These are phyloP conservation scores for Caenorhabditis imperialis DNA, from an alignment of 2,888 invertebrate species.

Conservation along the genomic window DNA sequence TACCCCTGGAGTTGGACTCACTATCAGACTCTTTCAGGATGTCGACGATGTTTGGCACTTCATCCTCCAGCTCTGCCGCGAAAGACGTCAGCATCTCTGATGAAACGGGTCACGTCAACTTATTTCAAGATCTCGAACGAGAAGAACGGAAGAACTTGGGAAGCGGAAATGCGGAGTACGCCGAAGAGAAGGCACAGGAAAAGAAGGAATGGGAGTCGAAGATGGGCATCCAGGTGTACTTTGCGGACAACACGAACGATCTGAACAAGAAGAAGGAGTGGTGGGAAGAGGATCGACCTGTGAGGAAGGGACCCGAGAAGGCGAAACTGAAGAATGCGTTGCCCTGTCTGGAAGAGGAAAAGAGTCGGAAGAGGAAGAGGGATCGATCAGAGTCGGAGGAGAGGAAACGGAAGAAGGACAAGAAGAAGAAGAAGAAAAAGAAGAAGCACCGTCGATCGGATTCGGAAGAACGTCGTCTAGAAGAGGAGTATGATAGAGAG, in stretches of 20 bases:
- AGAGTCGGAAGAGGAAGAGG: constrained; percentile 38
- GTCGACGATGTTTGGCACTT: constrained; percentile 55
- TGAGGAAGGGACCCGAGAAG: constrained; percentile 79
- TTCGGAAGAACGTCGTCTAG: constrained; percentile 47
- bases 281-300: constrained; percentile 85
- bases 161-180: constrained; percentile 86
- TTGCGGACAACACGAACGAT: constrained; percentile 84
- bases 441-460: constrained; percentile 55
- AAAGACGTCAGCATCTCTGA: constrained; percentile 53
- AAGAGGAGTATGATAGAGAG: constrained; percentile 60
- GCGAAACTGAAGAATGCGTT: constrained; percentile 6
- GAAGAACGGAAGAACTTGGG: constrained; percentile 72
- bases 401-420: constrained; percentile 43
- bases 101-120: constrained; percentile 84
- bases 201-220: constrained; percentile 95
- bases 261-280: constrained; percentile 84
- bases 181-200: constrained; percentile 90
- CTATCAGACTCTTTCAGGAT: constrained; percentile 20
- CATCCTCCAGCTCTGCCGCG: background rate
- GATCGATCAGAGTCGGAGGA: constrained; percentile 11
- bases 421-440: constrained; percentile 60
- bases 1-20: too few relatives aligned
- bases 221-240: constrained; percentile 94
- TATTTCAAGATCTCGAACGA: constrained; percentile 82
- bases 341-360: constrained; percentile 27